Evolutionary conservation across 2,797 vertebrate genomes (phyloP), one percentile per base, ranked within the genome.

Genomic region (Ibycter americanus): DNA sequence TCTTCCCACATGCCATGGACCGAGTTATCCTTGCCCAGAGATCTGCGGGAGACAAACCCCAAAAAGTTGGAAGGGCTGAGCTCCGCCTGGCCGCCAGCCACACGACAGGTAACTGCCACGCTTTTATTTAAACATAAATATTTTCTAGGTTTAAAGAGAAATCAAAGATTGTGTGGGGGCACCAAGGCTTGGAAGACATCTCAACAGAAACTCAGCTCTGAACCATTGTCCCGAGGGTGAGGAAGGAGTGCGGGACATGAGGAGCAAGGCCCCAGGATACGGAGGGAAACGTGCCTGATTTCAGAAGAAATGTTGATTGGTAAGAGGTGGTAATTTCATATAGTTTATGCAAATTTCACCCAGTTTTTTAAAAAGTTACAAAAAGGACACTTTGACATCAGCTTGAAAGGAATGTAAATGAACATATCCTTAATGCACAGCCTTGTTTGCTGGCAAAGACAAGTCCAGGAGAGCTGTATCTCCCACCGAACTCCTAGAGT

Each of bases 1-100:
- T 36, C 46, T 42, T 38, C 26, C n/a, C 22, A 5, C 0, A 0
- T 36, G 74, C 19, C 46, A 4, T 2, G 2, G 9, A 4, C 20
- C 54, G 52, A 1, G 7, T 8, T 4, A 55, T 32, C 72, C 44
- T 58, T 56, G 74, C 34, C 17, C 23, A 6, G 67, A 31, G 32
- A 32, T 3, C 27, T 20, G 47, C 38, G 20, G 92, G 59, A 88
- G 27, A 25, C 52, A n/a, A 51, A 56, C 6, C n/a, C 14, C 14
- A 9, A 56, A 12, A 49, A 17, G 19, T 1, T 0, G 3, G 56
- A 34, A 59, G 10, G 44, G 70, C 65, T 51, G 65, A 93, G 80
- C 49, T 61, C 31, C n/a, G 8, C 42, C 63, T 73, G 21, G 8
- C 1, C 8, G 9, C 17, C 74, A 47, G 26, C 40, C 4, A 3